phyloP scores from a whole-genome alignment of 2,113 vertebrate species.

The Trichechus manatus region DNA sequence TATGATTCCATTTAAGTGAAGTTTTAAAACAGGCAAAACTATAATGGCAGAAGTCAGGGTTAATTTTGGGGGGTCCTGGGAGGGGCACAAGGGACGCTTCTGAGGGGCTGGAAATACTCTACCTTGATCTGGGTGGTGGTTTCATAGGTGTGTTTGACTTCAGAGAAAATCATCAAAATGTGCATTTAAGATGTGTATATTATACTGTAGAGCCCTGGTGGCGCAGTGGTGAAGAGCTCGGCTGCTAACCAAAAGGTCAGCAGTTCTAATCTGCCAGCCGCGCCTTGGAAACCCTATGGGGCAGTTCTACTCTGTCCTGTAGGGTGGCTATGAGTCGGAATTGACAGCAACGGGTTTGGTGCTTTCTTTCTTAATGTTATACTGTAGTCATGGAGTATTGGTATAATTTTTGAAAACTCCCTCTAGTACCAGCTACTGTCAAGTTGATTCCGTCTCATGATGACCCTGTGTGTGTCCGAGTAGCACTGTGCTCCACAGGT shows the following conservation, averaged over 20 bases:
- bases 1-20: too few relatives aligned
- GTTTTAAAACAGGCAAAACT: not conserved
- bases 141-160: not conserved
- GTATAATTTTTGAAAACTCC: not conserved
- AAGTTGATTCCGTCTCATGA: not conserved
- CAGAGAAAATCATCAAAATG: not conserved
- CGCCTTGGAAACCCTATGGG: too few relatives aligned
- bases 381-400: too few relatives aligned
- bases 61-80: not conserved
- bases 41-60: not conserved
- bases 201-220: too few relatives aligned
- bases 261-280: too few relatives aligned
- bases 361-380: too few relatives aligned
- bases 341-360: too few relatives aligned
- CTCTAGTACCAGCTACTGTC: not conserved
- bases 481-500: not conserved
- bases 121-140: too few relatives aligned
- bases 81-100: not conserved
- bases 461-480: not conserved
- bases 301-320: too few relatives aligned
- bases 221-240: too few relatives aligned
- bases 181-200: not conserved
- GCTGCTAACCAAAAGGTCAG: too few relatives aligned
- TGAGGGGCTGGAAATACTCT: not conserved
- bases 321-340: too few relatives aligned